Percentiles rank a stretch among this genome's conserved stretches.
Evolutionary conservation across 2,888 invertebrate genomes (phyloP).

Genomic region (Auanema sp.): DNA sequence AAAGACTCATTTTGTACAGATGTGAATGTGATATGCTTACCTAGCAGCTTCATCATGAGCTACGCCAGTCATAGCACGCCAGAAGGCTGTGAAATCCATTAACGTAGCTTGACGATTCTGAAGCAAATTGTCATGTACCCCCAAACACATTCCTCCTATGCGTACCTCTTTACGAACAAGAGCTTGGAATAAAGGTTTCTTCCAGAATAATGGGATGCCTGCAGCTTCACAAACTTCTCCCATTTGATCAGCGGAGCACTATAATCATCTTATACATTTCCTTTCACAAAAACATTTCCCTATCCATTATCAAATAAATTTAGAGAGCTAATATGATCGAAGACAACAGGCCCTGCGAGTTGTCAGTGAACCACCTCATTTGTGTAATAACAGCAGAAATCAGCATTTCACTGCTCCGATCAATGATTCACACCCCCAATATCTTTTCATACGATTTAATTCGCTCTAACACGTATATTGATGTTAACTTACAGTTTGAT

Average conservation of each 20-base stretch:
- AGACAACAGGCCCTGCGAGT: neutral
- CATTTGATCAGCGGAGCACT: conserved; percentile 49
- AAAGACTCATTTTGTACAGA: conserved; percentile 6
- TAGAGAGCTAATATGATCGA: conserved; percentile 1
- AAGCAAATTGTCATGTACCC: conserved; percentile 7
- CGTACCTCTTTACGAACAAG: conserved; percentile 48
- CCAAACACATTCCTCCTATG: conserved; percentile 8
- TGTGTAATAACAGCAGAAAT: conserved; percentile 4
- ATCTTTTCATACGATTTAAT: too few relatives aligned
- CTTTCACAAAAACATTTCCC: neutral
- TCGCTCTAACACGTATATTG: too few relatives aligned
- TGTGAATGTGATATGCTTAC: conserved; percentile 66
- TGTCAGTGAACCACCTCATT: neutral
- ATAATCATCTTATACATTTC: conserved; percentile 19
- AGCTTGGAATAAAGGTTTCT: conserved; percentile 83
- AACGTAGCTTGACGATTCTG: conserved; percentile 35
- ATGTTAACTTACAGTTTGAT: conserved; percentile 31
- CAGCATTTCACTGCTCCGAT: neutral
- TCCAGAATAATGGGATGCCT: conserved; percentile 93
- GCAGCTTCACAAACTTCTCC: conserved; percentile 74
- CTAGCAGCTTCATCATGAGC: conserved; percentile 61
- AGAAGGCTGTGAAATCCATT: conserved; percentile 49
- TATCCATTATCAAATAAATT: conserved; percentile 5
- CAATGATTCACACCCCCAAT: too few relatives aligned
- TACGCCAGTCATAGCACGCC: conserved; percentile 53